Base-by-base conservation (phyloP, 2,888 invertebrate genomes). In the Ormyrus nitidulus region DNA sequence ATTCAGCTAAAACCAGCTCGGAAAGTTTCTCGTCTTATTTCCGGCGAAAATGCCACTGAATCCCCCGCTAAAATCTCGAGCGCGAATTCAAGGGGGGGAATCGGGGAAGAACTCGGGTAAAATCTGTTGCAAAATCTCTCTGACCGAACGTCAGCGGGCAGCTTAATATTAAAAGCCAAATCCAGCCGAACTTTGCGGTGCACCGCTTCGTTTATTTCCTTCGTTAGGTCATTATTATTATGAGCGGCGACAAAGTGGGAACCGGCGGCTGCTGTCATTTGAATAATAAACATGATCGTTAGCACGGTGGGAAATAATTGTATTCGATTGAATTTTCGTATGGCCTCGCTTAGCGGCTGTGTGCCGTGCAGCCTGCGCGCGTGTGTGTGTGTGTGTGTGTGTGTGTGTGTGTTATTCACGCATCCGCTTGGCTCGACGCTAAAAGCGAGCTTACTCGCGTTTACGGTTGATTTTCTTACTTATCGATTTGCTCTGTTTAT, bases 401-500 rank as follows among this genome's bases (percentile, higher is more conserved):
- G 3, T 34, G 3, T 34, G 34, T 34, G 34, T 34, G 34, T 34
- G 34, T 34, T 34, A 34, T 34, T 34, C 6, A 5, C 59, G 10
- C 34, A 34, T 34, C 44, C 9, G 72, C 51, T 71, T 49, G 8
- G 49, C 46, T 2, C 7, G 48, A n/a, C 44, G 61, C 72, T 53
- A 62, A 34, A 54, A 54, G 44, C 48, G 51, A n/a, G 59, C 34
- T 34, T 34, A 4, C 34, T 34, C 19, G 59, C 34, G 13, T 77
- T 77, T 61, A 72, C 59, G 59, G n/a, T 72, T 72, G 66, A 66
- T 66, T 77, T 77, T 77, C 77, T 77, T 77, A 75, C 69, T 76
- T 64, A 77, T 69, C 77, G 70, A 70, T 77, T 77, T 53, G 72
- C 72, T 72, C 71, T 77, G 77, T 77, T 77, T 72, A 77, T 72